These are phyloP conservation scores for Tortrix viridana DNA, from an alignment of 2,888 invertebrate species.

Conservation along the genomic window DNA sequence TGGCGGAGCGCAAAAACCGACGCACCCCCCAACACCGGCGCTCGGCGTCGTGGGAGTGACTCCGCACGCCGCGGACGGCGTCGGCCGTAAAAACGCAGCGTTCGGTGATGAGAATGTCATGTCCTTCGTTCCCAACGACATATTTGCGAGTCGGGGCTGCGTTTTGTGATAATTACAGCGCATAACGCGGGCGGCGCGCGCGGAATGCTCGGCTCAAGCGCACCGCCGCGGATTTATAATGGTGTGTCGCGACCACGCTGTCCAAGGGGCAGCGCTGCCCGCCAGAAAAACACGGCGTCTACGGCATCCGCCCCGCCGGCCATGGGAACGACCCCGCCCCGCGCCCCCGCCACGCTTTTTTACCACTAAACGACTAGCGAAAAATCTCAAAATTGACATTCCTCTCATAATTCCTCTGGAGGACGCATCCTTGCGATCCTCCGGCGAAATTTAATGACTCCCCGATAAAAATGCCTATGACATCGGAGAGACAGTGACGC, in stretches of 20 bases:
- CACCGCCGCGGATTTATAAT: slow-evolving; percentile 81
- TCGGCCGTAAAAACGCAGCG: slow-evolving; percentile 69
- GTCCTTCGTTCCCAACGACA: slow-evolving; percentile 82
- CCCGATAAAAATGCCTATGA: slow-evolving; percentile 70
- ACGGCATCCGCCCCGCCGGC: slow-evolving; percentile 66
- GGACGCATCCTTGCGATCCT: slow-evolving; percentile 75
- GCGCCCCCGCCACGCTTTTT: slow-evolving; percentile 62
- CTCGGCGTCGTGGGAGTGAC: slow-evolving; percentile 74
- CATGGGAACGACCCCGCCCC: slow-evolving; percentile 61
- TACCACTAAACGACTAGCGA: slow-evolving; percentile 76
- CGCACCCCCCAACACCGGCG: slow-evolving; percentile 61
- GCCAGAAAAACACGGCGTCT: slow-evolving; percentile 69
- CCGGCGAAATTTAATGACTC: slow-evolving; percentile 68
- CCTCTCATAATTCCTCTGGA: slow-evolving; percentile 75
- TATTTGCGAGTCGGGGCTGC: slow-evolving; percentile 80
- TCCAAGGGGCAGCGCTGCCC: slow-evolving; percentile 63
- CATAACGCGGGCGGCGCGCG: slow-evolving; percentile 77
- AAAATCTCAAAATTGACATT: slow-evolving; percentile 82
- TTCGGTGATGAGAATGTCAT: slow-evolving; percentile 84
- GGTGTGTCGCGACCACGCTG: slow-evolving; percentile 73
- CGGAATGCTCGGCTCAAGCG: slow-evolving; percentile 78
- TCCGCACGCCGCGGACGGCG: slow-evolving; percentile 60
- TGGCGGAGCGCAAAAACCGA: slow-evolving; percentile 69
- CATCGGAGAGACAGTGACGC: slow-evolving; percentile 63
- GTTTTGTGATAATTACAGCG: slow-evolving; percentile 82